Evolutionary conservation across 1,140 invertebrate species (phyloP).

Genomic region (Eueides isabella): DNA sequence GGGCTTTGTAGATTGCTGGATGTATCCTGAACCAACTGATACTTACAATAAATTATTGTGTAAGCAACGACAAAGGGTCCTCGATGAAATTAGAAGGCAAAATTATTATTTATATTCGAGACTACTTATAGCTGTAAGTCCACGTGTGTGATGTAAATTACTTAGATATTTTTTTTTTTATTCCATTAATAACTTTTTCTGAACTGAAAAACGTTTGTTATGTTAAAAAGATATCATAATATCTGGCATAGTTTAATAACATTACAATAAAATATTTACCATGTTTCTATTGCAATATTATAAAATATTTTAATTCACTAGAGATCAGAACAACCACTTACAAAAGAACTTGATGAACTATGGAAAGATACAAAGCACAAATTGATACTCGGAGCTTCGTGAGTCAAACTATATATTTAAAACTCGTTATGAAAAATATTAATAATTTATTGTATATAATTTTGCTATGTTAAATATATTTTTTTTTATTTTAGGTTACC

Average conservation of each 20-base stretch:
- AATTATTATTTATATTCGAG: conserved; percentile 67
- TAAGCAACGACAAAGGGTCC: conserved; percentile 59
- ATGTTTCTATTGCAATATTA: no score
- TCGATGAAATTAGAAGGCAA: conserved; percentile 53
- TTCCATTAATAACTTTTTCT: no score
- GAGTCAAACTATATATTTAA: conserved; percentile 48
- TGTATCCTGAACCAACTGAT: conserved; percentile 53
- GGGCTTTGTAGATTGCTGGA: conserved; percentile 75
- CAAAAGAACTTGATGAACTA: conserved; percentile 61
- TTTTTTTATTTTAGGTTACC: conserved; percentile 60
- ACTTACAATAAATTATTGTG: conserved; percentile 65
- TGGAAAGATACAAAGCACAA: conserved; percentile 74
- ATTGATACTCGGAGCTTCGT: conserved; percentile 73
- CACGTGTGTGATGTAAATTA: conserved; percentile 6
- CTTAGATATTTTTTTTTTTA: no score
- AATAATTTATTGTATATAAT: not conserved
- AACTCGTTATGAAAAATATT: conserved; percentile 18
- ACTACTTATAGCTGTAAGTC: conserved; percentile 63
- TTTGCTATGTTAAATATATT: not conserved
- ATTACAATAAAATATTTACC: no score
- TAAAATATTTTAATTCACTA: conserved; percentile 39
- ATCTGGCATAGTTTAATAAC: no score
- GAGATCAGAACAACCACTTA: conserved; percentile 70
- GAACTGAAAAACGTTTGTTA: not conserved
- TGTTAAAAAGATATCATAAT: no score